Evolutionary conservation across 2,113 vertebrate species (phyloP), one percentile per base, ranked within the genome.

Genomic region (Probosciger aterrimus): DNA sequence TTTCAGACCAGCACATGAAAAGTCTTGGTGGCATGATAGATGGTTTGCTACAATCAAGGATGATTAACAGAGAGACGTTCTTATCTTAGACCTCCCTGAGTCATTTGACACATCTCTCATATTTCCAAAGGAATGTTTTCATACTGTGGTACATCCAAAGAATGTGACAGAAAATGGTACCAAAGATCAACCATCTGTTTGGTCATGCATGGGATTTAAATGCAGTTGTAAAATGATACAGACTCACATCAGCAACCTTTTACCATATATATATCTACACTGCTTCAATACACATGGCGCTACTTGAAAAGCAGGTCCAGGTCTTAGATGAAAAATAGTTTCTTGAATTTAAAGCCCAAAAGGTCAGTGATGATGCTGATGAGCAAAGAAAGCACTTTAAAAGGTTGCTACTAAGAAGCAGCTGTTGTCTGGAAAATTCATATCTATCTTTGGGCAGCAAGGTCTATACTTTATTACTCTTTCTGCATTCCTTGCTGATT

Each of bases 91-190:
- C 75, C 85, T 90, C n/a, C 17, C 35, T 67, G 79, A 83, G 43
- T 76, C 74, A 86, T 90, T 95, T 96, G 79, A 90, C 86, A 73
- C 19, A 81, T 70, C 59, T 83, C 69, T 95, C 50, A 49, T 81
- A 75, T 63, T 84, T 91, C 46, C 80, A 88, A 70, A 23, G 27
- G 18, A 74, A 55, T 33, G 28, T 90, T 82, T 77, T 94, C 30
- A 70, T 83, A 53, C 8, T 47, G 47, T 91, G 47, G 27, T 75
- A 47, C 62, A 71, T 84, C 80, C 62, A 68, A 85, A 94, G n/a
- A 84, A 64, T 0, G 1, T 30, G 28, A 39, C 64, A 30, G 46
- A 75, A 88, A 84, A 74, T 47, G 13, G 46, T 74, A 89, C 6
- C 53, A 93, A 82, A 87, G 75, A 86, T 53, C 78, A 92, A 4